Percentiles rank a stretch among this genome's conserved stretches.
phyloP scores from a whole-genome alignment of 2,113 vertebrate species.

The Corythoichthys haematopterus region DNA sequence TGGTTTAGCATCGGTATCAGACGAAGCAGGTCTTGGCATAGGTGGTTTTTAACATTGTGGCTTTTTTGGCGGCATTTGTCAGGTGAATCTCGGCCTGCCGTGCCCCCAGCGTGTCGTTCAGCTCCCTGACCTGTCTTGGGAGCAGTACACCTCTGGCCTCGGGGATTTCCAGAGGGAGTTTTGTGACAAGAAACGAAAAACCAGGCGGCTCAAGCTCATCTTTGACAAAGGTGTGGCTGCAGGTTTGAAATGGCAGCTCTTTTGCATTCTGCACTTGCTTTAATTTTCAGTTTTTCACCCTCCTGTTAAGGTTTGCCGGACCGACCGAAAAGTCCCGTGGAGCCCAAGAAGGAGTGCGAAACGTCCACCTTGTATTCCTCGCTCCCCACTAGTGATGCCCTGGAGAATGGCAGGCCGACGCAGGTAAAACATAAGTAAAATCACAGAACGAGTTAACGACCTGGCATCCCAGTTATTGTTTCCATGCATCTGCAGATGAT shows the following conservation, averaged over 20 bases:
- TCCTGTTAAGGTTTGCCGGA: conserved; percentile 76
- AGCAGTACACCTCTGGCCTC: conserved; percentile 94
- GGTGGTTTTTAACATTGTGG: background rate
- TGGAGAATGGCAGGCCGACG: conserved; percentile 78
- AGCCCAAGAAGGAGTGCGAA: conserved; percentile 89
- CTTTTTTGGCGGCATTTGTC: conserved; percentile 4
- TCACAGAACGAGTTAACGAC: background rate
- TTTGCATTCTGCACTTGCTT: background rate
- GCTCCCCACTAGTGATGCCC: conserved; percentile 89
- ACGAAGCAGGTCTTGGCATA: too few species aligned
- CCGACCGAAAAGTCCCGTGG: conserved; percentile 91
- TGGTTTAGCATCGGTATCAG: too few species aligned
- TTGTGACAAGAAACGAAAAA: conserved; percentile 91
- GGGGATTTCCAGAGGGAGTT: conserved; percentile 94
- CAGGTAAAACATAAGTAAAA: conserved; percentile 72
- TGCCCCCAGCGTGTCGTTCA: conserved; percentile 94
- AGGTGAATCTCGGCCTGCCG: conserved; percentile 89
- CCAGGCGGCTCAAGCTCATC: conserved; percentile 87
- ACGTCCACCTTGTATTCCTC: conserved; percentile 81
- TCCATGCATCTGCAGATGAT: conserved; percentile 80
- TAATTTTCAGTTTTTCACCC: background rate
- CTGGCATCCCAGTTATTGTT: conserved; percentile 33
- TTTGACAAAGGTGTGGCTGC: conserved; percentile 86
- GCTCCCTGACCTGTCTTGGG: conserved; percentile 92
- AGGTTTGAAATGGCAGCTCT: background rate